A percentile compares a stretch with the other conserved stretches of the same genome.
Conservation (phyloP, 2,113 vertebrate genomes). For the Vulpes vulpes region DNA sequence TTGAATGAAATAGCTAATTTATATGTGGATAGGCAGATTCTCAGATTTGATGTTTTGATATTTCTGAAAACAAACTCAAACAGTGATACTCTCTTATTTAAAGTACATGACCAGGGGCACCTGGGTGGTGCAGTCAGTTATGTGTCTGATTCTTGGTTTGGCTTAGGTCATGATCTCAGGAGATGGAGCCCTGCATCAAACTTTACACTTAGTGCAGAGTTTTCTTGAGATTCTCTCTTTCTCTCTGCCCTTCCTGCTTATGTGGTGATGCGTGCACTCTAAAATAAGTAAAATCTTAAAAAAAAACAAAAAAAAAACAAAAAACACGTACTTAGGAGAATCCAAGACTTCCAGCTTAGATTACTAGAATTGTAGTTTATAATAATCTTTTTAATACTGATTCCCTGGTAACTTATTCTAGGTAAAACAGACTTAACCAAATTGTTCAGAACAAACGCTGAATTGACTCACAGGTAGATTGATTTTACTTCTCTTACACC, state of each 20-base stretch:
- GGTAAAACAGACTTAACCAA: constrained; percentile 24
- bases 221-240: neutral
- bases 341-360: constrained; percentile 9
- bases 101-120: neutral
- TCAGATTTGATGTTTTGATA: neutral
- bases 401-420: neutral
- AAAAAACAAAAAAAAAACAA: neutral
- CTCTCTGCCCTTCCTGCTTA: neutral
- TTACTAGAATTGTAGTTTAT: neutral
- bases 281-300: neutral
- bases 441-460: neutral
- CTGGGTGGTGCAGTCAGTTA: neutral
- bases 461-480: neutral
- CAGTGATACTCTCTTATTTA: neutral
- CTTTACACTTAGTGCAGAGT: neutral
- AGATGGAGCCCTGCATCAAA: neutral
- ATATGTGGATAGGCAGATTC: neutral
- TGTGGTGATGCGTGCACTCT: neutral
- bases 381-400: neutral
- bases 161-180: neutral
- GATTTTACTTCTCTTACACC: neutral
- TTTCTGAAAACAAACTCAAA: constrained; percentile 34
- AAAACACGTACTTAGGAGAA: neutral
- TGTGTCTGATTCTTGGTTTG: neutral
- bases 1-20: neutral